A percentile compares a stretch with the other conserved stretches of the same genome.
These are phyloP conservation scores for Scolopax rusticola DNA, from an alignment of 2,797 vertebrate genomes.

Conservation along the genomic window DNA sequence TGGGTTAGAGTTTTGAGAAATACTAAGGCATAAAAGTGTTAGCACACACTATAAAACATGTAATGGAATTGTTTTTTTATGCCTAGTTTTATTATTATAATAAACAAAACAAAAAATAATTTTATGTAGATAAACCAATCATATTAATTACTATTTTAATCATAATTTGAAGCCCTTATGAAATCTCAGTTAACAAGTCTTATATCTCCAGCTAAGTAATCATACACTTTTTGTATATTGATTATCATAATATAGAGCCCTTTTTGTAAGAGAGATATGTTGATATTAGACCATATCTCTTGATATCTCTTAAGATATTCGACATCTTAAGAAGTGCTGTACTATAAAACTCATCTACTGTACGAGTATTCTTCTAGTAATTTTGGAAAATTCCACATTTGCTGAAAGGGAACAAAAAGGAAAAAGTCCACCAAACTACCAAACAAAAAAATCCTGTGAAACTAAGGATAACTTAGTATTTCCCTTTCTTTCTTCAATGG, in stretches of 20 bases:
- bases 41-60: background rate
- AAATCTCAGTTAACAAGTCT: background rate
- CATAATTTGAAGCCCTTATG: background rate
- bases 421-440: background rate
- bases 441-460: background rate
- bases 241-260: background rate
- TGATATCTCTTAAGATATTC: too few species aligned
- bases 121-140: constrained; percentile 1
- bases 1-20: background rate
- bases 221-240: background rate
- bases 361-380: background rate
- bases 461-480: background rate
- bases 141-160: background rate
- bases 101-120: background rate
- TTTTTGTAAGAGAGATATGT: background rate
- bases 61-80: background rate
- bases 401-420: background rate
- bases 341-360: background rate
- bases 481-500: background rate
- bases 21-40: background rate
- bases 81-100: constrained; percentile 14
- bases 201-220: background rate
- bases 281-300: background rate
- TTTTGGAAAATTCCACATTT: background rate
- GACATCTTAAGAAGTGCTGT: background rate